phyloP scores from a whole-genome alignment of 2,797 vertebrate species.

The Cossypha caffra region DNA sequence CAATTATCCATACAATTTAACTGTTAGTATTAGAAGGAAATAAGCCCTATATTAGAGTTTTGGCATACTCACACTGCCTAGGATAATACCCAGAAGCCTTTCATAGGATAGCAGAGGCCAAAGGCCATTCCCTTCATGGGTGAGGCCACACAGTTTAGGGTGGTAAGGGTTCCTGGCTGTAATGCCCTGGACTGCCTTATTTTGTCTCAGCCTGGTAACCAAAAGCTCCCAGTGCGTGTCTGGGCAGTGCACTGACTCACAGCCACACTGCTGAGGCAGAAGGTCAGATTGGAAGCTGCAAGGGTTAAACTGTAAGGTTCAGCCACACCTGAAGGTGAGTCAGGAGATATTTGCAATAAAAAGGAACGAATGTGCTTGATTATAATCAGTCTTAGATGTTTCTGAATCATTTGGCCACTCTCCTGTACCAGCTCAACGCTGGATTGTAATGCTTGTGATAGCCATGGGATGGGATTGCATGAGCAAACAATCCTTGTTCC shows the following conservation, averaged over 20 bases:
- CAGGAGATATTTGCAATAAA: not conserved
- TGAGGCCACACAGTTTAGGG: not conserved
- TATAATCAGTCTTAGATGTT: not conserved
- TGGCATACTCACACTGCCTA: not conserved
- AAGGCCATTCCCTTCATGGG: not conserved
- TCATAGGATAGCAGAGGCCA: not conserved
- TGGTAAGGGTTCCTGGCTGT: not conserved
- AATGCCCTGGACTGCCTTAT: accelerated
- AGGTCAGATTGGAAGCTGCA: not conserved
- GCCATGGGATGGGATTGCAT: not conserved
- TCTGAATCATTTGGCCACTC: not conserved
- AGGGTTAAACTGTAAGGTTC: not conserved
- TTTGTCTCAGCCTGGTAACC: not conserved
- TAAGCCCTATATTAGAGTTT: not conserved
- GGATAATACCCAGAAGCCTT: not conserved
- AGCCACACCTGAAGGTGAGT: not conserved
- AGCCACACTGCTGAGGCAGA: not conserved
- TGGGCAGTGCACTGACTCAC: not conserved
- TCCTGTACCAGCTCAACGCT: not conserved
- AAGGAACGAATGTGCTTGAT: not conserved
- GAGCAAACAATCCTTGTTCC: not conserved
- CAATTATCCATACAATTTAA: not conserved
- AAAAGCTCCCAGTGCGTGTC: not conserved
- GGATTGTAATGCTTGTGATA: not conserved
- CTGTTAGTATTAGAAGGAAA: not conserved